Percentiles rank a stretch among this genome's conserved stretches.
Conservation (phyloP, 2,797 vertebrate genomes). For the Melopsittacus undulatus region DNA sequence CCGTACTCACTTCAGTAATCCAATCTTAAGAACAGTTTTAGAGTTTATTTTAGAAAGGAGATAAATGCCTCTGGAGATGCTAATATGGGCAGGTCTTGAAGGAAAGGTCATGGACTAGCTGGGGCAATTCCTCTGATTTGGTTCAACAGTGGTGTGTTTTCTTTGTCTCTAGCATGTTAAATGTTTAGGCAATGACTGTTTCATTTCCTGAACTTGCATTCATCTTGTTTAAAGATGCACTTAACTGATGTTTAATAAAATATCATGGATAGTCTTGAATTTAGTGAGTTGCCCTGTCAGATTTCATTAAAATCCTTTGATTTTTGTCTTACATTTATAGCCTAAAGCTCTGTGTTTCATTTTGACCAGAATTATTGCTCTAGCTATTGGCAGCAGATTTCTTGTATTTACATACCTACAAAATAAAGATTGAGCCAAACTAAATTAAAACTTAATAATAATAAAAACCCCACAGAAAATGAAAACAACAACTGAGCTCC, state of each 20-base stretch:
- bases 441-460: slow-evolving; percentile 42
- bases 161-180: background rate
- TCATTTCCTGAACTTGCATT: slow-evolving; percentile 53
- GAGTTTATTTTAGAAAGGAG: background rate
- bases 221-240: slow-evolving; percentile 17
- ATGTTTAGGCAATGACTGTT: slow-evolving; percentile 7
- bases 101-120: background rate
- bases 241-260: slow-evolving; percentile 39
- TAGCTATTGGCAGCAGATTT: slow-evolving; percentile 26
- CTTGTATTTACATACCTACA: slow-evolving; percentile 44
- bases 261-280: slow-evolving; percentile 3
- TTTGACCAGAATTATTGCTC: slow-evolving; percentile 45
- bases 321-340: slow-evolving; percentile 54
- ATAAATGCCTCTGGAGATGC: background rate
- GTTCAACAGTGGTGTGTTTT: background rate
- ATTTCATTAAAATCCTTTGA: slow-evolving; percentile 48
- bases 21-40: background rate
- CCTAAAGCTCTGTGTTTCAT: slow-evolving; percentile 28
- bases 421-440: slow-evolving; percentile 47
- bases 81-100: background rate
- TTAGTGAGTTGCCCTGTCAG: slow-evolving; percentile 11
- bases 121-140: background rate
- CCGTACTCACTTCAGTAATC: background rate
- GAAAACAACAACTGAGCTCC: slow-evolving; percentile 56
- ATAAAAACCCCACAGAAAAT: slow-evolving; percentile 25